Conservation (phyloP, 1,140 invertebrate genomes). For the Polypedilum pembai region DNA sequence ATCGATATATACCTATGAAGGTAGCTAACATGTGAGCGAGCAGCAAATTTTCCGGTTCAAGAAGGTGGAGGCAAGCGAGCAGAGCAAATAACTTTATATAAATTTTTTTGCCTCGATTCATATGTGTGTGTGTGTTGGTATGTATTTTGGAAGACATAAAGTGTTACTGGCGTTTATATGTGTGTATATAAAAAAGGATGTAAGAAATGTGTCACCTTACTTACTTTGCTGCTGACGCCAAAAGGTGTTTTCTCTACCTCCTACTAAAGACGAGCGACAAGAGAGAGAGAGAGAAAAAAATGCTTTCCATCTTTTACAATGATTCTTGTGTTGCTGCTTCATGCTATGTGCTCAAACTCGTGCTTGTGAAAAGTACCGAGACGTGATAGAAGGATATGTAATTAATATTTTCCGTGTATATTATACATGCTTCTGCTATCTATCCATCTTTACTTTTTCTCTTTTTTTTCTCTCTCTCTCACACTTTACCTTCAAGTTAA, state of each 20-base stretch:
- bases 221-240: background rate
- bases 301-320: background rate
- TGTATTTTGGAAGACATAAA: background rate
- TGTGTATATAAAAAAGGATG: slow-evolving; percentile 6
- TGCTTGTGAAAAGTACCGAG: slow-evolving; percentile 5
- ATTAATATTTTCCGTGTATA: slow-evolving; percentile 19
- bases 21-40: background rate
- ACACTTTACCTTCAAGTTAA: background rate
- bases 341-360: slow-evolving; percentile 7
- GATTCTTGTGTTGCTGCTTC: background rate
- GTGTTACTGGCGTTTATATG: background rate
- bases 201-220: background rate
- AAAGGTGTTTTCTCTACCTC: background rate
- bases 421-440: background rate
- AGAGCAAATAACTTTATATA: background rate
- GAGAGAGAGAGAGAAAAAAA: background rate
- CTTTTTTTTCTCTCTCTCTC: background rate
- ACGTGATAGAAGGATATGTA: slow-evolving; percentile 17
- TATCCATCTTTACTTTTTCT: background rate
- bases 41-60: slow-evolving; percentile 16
- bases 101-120: background rate
- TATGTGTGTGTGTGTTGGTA: background rate
- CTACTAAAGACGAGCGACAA: no score
- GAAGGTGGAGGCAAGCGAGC: background rate
- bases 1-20: background rate